Conservation (phyloP, 2,113 vertebrate species). For the Sarotherodon lohbergeri region DNA sequence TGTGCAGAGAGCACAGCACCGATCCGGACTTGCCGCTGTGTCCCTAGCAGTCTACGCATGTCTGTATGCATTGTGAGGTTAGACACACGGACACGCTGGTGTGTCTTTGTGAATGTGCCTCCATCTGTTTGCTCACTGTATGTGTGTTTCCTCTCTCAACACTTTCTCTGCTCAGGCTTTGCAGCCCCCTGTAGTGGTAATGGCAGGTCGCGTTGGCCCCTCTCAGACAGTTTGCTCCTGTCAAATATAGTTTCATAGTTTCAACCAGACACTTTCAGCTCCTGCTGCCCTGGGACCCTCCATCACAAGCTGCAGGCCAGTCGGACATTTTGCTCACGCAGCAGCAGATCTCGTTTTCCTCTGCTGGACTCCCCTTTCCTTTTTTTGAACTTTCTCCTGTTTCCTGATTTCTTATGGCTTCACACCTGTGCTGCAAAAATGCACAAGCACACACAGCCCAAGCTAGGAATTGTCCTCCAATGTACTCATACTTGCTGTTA, state of each 20-base stretch:
- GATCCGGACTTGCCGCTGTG: conserved; percentile 5
- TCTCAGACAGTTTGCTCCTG: conserved; percentile 40
- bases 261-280: conserved; percentile 11
- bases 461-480: not conserved
- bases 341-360: not conserved
- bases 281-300: conserved; percentile 32
- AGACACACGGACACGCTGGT: not conserved
- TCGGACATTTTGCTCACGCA: conserved; percentile 14
- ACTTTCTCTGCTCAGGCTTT: not conserved
- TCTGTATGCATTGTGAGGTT: not conserved
- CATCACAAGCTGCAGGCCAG: conserved; percentile 34
- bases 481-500: not conserved
- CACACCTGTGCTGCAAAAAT: not conserved
- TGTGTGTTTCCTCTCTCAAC: not conserved
- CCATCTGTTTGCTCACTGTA: conserved; percentile 2
- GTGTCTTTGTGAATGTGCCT: conserved; percentile 3
- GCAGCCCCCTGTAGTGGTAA: conserved; percentile 22
- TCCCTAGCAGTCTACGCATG: not conserved
- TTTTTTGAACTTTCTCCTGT: not conserved
- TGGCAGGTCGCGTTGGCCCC: conserved; percentile 24
- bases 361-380: not conserved
- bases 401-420: not conserved
- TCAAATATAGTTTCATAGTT: conserved; percentile 55
- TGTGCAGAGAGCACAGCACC: conserved; percentile 10
- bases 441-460: not conserved